Base-by-base conservation (phyloP, 2,113 vertebrate genomes). In the Mormyrus iriodes region DNA sequence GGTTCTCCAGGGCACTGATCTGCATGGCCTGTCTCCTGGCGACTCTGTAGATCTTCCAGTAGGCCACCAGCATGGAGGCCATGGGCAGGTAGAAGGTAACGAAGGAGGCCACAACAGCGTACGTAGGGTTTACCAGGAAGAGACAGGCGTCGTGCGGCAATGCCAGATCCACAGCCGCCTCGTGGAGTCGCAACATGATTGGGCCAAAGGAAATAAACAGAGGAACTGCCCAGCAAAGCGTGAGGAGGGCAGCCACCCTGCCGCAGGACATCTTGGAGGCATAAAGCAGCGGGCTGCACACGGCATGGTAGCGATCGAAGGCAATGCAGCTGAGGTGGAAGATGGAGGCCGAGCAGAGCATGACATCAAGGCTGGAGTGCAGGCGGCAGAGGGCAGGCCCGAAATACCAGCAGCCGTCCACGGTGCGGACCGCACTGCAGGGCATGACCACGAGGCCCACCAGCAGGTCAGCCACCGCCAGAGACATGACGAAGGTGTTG, bases 281-380 rank as follows among this genome's bases (percentile, higher is more conserved):
- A 90, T 97, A 97, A 73, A 95, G 89, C 3, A 96, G 88, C 0
- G 96, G 95, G 92, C 96, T 95, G 92, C 96, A 97, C 79, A 96
- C 95, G 0, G 96, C 96, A 3, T 96, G 95, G 89, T 96, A 96
- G 89, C 96, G 95, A 89, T 97, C 96, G 31, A 95, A 95, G 8
- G 96, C 95, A 4, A 97, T 96, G 93, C 96, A 96, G 91, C 96
- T 96, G 76, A 97, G 93, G 87, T 97, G 96, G 69, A 97, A 95
- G 88, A 97, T 96, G 58, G 96, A 97, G 21, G 96, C 95, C 4
- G 96, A 95, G 92, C 96, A 96, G 1, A 97, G 94, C 96, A 97
- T 96, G 65, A 96, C 95, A 39, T 97, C 96, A 10, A 97, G 93
- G 90, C 96, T 96, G 6, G 95, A 96, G 89, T 97, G 96, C 58